phyloP scores from a whole-genome alignment of 2,113 vertebrate species.

The Protobothrops mucrosquamatus region DNA sequence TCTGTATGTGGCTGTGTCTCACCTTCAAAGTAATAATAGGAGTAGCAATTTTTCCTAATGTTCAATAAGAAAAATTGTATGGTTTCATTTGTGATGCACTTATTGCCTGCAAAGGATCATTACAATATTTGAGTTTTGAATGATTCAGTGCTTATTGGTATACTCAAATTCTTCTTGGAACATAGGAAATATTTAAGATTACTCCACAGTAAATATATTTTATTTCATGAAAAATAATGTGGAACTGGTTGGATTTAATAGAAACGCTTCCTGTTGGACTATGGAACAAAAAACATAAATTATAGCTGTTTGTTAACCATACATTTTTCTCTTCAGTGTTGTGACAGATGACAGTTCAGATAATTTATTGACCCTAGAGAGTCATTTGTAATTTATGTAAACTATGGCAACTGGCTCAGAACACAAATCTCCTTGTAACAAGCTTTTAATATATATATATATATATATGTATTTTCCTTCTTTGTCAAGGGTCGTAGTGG shows the following conservation, averaged over 20 bases:
- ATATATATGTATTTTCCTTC: slow-evolving; percentile 16
- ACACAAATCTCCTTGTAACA: neutral
- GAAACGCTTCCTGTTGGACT: neutral
- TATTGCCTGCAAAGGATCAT: neutral
- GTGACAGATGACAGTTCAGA: neutral
- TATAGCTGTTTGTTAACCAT: neutral
- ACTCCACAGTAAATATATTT: neutral
- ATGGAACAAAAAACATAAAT: neutral
- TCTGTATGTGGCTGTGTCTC: neutral
- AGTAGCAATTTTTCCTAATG: neutral
- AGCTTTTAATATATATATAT: neutral
- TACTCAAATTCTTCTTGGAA: neutral
- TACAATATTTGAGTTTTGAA: neutral
- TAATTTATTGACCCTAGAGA: neutral
- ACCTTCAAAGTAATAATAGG: neutral
- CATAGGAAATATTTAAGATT: neutral
- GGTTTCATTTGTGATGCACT: neutral
- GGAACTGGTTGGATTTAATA: neutral
- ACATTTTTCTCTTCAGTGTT: neutral
- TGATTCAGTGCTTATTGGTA: neutral
- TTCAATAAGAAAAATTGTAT: neutral
- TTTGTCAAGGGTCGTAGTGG: slow-evolving; percentile 81
- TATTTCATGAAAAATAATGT: neutral
- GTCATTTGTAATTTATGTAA: neutral
- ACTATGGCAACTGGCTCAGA: neutral